Conservation (phyloP, 2,797 vertebrate species). For the Champsocephalus gunnari region DNA sequence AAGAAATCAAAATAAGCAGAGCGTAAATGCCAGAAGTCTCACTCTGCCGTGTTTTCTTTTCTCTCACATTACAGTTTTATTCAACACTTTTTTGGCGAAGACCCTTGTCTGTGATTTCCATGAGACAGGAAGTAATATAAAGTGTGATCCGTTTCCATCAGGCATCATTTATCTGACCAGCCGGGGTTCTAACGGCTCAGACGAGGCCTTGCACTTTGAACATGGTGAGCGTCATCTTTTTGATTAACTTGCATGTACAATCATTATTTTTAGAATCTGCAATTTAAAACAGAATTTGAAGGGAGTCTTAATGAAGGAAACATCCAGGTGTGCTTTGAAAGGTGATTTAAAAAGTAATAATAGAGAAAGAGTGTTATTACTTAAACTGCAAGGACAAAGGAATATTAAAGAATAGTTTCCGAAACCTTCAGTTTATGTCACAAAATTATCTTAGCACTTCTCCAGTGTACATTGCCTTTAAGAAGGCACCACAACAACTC, state of each 20-base stretch:
- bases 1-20: conserved; percentile 66
- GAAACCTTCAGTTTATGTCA: conserved; percentile 11
- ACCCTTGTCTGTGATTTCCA: conserved; percentile 69
- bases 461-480: conserved; percentile 11
- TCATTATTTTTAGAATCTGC: conserved; percentile 29
- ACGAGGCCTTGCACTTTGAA: conserved; percentile 61
- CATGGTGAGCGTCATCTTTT: conserved; percentile 54
- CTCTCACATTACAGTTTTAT: conserved; percentile 54
- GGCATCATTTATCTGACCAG: conserved; percentile 72
- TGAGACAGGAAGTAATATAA: conserved; percentile 68
- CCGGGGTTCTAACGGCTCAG: conserved; percentile 66
- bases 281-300: conserved; percentile 44
- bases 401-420: conserved; percentile 7
- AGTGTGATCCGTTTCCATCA: conserved; percentile 73
- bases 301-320: conserved; percentile 16
- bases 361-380: conserved; percentile 18
- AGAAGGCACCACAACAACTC: conserved; percentile 18
- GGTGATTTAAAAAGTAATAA: conserved; percentile 16
- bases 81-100: conserved; percentile 54
- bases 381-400: conserved; percentile 5
- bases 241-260: conserved; percentile 56
- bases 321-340: conserved; percentile 19
- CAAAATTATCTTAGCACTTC: conserved; percentile 21
- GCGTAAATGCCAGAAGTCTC: conserved; percentile 50
- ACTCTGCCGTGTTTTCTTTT: conserved; percentile 18